Conservation (phyloP, 2,797 vertebrate species). For the Podargus strigoides region DNA sequence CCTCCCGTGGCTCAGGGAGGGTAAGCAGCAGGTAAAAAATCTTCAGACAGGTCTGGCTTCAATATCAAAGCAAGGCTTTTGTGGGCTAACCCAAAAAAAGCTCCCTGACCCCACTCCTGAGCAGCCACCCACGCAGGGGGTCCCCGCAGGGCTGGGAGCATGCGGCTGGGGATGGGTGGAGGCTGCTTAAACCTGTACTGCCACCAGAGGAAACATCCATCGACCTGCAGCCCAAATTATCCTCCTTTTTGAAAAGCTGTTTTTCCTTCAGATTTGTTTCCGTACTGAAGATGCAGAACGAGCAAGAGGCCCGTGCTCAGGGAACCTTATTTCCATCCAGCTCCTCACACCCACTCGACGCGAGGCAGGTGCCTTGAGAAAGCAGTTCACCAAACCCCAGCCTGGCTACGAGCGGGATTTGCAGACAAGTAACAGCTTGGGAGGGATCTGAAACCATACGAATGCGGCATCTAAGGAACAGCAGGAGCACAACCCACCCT, state of each 20-base stretch:
- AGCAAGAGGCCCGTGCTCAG: neutral
- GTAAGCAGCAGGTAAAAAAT: neutral
- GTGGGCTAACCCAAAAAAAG: neutral
- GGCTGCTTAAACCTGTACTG: neutral
- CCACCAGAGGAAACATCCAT: neutral
- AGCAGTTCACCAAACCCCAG: neutral
- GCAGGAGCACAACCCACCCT: neutral
- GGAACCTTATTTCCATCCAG: neutral
- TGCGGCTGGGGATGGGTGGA: neutral
- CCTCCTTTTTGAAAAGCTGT: neutral
- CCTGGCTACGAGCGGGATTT: neutral
- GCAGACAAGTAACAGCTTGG: neutral
- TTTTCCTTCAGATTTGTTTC: neutral
- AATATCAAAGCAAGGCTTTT: neutral
- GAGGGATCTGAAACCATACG: neutral
- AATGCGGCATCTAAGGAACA: neutral
- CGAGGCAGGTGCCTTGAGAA: neutral
- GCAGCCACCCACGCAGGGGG: neutral
- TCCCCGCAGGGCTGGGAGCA: neutral
- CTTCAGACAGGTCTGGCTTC: neutral
- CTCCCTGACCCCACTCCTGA: neutral
- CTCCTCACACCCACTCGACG: neutral
- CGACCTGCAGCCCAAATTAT: neutral
- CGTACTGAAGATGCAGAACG: accelerated
- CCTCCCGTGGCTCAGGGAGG: neutral